Evolutionary conservation across 2,797 vertebrate genomes (phyloP).

Genomic region (Dipus sagitta): DNA sequence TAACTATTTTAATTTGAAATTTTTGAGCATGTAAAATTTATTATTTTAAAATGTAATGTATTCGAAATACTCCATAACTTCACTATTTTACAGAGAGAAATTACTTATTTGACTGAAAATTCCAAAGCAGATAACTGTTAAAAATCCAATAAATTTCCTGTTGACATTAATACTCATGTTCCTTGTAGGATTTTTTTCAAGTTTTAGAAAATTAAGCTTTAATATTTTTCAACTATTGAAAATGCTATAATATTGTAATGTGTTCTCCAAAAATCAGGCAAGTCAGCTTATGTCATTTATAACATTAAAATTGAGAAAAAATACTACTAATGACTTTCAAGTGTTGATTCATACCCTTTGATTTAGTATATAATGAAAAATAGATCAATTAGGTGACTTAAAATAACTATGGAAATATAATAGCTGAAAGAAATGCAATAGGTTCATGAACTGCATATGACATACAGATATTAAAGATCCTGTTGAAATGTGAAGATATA

Average conservation of each 20-base stretch:
- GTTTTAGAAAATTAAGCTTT: background rate
- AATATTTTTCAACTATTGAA: slow-evolving; percentile 24
- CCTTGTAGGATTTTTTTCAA: background rate
- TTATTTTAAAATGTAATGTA: background rate
- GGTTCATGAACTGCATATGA: background rate
- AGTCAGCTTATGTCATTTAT: background rate
- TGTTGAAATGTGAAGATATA: background rate
- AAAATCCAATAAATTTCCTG: background rate
- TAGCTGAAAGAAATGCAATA: background rate
- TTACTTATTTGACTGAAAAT: background rate
- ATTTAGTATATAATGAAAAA: slow-evolving; percentile 39
- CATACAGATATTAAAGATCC: too few species aligned
- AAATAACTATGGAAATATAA: background rate
- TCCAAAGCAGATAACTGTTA: background rate
- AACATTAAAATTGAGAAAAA: slow-evolving; percentile 27
- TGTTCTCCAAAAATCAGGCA: background rate
- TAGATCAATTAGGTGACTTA: background rate
- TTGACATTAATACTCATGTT: background rate
- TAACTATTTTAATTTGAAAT: background rate
- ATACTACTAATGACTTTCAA: background rate
- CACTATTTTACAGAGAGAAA: background rate
- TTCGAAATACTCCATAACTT: background rate
- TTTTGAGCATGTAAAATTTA: background rate
- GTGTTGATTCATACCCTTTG: background rate
- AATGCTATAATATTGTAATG: background rate